Conservation (phyloP, 2,888 invertebrate species). For the Drosophila monieri region DNA sequence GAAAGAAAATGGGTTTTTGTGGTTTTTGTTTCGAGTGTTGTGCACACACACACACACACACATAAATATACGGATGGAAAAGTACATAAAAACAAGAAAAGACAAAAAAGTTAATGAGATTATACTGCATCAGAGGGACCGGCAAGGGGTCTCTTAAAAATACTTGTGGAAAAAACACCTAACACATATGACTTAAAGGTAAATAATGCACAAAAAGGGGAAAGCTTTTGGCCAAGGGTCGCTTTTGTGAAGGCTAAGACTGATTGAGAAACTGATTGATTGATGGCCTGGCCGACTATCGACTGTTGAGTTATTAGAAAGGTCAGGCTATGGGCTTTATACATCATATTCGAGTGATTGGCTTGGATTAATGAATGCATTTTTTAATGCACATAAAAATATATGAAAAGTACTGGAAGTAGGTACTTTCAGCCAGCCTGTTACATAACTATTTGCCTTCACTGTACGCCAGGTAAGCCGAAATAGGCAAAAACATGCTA, state of each 20-base stretch:
- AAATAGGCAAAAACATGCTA: background rate
- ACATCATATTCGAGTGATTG: background rate
- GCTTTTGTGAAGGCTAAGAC: conserved; percentile 29
- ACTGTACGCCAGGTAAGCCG: conserved; percentile 21
- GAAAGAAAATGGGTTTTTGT: conserved; percentile 42
- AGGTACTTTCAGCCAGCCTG: conserved; percentile 12
- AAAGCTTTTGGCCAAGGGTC: conserved; percentile 40
- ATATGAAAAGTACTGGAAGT: background rate
- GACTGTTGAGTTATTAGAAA: conserved; percentile 26
- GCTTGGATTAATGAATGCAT: conserved; percentile 3
- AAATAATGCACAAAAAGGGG: conserved; percentile 42
- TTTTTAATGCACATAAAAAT: conserved; percentile 5
- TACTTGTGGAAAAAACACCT: conserved; percentile 12
- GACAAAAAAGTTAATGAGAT: conserved; percentile 44
- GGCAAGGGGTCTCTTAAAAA: conserved; percentile 5
- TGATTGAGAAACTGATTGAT: conserved; percentile 27
- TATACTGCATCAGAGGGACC: conserved; percentile 15
- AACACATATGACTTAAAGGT: conserved; percentile 21
- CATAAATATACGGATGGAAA: conserved; percentile 10
- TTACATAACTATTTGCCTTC: conserved; percentile 43
- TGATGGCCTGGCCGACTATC: conserved; percentile 12
- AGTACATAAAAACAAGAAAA: conserved; percentile 29
- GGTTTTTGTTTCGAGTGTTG: conserved; percentile 37
- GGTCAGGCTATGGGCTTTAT: conserved; percentile 17
- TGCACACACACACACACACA: conserved; percentile 23